Percentiles rank a stretch among this genome's conserved stretches.
phyloP scores from a whole-genome alignment of 1,140 invertebrate genomes.

The Oreohelix idahoensis region DNA sequence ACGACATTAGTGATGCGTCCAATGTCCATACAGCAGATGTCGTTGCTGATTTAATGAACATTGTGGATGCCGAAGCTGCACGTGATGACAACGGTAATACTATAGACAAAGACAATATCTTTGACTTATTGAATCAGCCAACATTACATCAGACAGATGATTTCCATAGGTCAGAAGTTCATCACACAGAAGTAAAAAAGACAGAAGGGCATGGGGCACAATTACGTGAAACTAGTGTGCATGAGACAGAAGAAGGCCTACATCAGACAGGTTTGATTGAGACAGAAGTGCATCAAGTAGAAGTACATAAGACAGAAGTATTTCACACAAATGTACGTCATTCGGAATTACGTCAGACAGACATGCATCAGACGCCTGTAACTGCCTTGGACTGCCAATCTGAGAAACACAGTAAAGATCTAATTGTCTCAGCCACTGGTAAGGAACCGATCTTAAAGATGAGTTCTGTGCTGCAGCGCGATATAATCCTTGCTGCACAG shows the following conservation, averaged over 20 bases:
- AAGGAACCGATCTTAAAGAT: slow-evolving; percentile 20
- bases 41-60: background rate
- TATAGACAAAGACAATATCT: too few species aligned
- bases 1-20: background rate
- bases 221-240: too few species aligned
- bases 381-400: background rate
- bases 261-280: too few species aligned
- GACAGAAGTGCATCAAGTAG: too few species aligned
- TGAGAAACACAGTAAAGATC: too few species aligned
- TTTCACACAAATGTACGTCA: background rate
- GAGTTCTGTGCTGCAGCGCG: slow-evolving; percentile 60
- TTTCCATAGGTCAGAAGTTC: too few species aligned
- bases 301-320: background rate
- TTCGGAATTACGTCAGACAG: background rate
- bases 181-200: too few species aligned
- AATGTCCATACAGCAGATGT: background rate
- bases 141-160: too few species aligned
- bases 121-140: too few species aligned
- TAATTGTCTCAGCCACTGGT: background rate
- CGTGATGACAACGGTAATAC: background rate
- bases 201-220: too few species aligned
- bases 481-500: slow-evolving; percentile 60
- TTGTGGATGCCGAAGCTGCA: background rate
- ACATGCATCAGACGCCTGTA: background rate
- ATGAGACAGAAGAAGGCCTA: too few species aligned